Evolutionary conservation across 2,888 invertebrate genomes (phyloP).

Genomic region (Hyalella azteca): DNA sequence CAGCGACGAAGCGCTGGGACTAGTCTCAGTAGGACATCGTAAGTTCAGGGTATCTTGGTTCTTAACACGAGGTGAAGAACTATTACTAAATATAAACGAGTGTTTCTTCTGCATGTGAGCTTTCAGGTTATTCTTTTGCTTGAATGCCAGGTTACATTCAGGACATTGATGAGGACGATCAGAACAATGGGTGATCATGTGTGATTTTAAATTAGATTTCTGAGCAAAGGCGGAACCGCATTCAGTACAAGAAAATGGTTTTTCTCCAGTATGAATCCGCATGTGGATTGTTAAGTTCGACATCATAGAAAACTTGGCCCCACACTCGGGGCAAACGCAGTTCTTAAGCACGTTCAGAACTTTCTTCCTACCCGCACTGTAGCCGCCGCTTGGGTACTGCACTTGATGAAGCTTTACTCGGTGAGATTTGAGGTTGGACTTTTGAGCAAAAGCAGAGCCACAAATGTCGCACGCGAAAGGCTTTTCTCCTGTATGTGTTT

Average conservation of each 20-base stretch:
- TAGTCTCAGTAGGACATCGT: neutral
- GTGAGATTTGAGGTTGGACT: slow-evolving; percentile 57
- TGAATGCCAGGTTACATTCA: slow-evolving; percentile 54
- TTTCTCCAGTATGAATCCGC: slow-evolving; percentile 57
- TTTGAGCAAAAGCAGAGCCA: slow-evolving; percentile 58
- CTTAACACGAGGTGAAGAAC: neutral
- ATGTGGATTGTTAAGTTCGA: slow-evolving; percentile 55
- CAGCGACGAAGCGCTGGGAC: neutral
- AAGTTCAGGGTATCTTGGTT: neutral
- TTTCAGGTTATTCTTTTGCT: slow-evolving; percentile 55
- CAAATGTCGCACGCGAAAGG: slow-evolving; percentile 54
- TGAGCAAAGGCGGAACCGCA: slow-evolving; percentile 56
- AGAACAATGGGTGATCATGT: slow-evolving; percentile 50
- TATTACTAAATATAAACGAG: neutral
- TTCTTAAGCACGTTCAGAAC: slow-evolving; percentile 49
- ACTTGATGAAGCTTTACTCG: slow-evolving; percentile 51
- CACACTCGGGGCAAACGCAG: slow-evolving; percentile 52
- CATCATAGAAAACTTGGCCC: slow-evolving; percentile 54
- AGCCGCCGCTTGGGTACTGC: slow-evolving; percentile 13
- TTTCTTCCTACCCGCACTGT: slow-evolving; percentile 47
- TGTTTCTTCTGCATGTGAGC: slow-evolving; percentile 57
- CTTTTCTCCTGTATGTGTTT: slow-evolving; percentile 57
- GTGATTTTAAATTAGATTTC: slow-evolving; percentile 56
- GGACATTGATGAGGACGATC: slow-evolving; percentile 53
- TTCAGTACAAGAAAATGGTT: slow-evolving; percentile 50